phyloP scores from a whole-genome alignment of 1,140 invertebrate genomes.

The Cryptotermes secundus region DNA sequence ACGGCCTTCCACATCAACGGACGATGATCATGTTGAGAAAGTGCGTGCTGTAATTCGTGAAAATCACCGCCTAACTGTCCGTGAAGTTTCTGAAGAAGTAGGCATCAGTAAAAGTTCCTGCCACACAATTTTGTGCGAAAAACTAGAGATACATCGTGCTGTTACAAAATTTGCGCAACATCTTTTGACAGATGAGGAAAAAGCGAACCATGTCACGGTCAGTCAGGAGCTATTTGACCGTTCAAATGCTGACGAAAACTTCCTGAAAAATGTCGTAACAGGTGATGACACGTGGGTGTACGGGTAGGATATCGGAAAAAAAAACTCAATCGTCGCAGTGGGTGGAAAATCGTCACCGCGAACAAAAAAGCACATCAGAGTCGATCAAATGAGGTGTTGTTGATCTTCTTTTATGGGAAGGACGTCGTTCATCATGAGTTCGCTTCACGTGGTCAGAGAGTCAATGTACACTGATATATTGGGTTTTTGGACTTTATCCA shows the following conservation, averaged over 20 bases:
- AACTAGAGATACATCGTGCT: not conserved
- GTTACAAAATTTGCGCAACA: not conserved
- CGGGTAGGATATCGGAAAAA: not conserved
- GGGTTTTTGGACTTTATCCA: too few relatives aligned
- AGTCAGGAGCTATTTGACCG: not conserved
- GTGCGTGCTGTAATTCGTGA: conserved; percentile 12
- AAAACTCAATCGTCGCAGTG: conserved; percentile 2
- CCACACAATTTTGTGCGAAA: not conserved
- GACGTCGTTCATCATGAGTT: conserved; percentile 4
- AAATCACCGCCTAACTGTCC: not conserved
- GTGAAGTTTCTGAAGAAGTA: not conserved
- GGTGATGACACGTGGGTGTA: conserved; percentile 1
- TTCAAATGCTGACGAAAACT: not conserved
- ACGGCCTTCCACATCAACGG: too few relatives aligned
- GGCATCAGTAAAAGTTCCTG: not conserved
- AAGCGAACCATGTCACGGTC: conserved; percentile 7
- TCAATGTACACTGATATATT: not conserved
- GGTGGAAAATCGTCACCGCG: not conserved
- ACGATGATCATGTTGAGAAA: not conserved
- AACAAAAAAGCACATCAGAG: not conserved
- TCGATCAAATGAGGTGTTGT: not conserved
- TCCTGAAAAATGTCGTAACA: conserved; percentile 7
- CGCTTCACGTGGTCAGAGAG: not conserved
- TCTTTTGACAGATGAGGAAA: not conserved
- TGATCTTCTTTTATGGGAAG: not conserved